phyloP scores from a whole-genome alignment of 2,113 vertebrate genomes.

The Leucoraja erinaceus region DNA sequence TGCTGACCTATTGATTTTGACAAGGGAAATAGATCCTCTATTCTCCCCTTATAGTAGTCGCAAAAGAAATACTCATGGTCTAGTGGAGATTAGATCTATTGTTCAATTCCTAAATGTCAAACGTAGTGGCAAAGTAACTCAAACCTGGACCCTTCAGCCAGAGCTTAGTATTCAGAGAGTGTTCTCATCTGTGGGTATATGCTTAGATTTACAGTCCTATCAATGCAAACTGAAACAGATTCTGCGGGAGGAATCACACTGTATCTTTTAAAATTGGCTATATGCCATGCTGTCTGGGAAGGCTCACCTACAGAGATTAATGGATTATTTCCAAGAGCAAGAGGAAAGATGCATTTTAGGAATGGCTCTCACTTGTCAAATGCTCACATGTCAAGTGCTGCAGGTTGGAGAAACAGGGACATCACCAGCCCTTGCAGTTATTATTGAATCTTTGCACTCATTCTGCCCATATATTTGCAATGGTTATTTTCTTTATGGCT shows the following conservation, averaged over 20 bases:
- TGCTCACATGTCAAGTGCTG: background rate
- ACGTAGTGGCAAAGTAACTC: background rate
- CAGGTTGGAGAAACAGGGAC: background rate
- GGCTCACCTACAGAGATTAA: background rate
- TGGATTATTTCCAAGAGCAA: background rate
- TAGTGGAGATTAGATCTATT: slow-evolving; percentile 12
- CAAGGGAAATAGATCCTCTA: background rate
- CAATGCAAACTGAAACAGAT: background rate
- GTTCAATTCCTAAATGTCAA: slow-evolving; percentile 16
- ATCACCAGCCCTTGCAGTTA: background rate
- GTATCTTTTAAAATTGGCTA: background rate
- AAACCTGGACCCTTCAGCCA: background rate
- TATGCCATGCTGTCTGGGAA: background rate
- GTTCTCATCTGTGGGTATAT: background rate
- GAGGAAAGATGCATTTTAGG: background rate
- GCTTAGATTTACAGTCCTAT: background rate
- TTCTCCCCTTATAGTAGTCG: background rate
- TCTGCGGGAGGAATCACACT: background rate
- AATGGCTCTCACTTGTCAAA: background rate
- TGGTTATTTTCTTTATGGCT: background rate
- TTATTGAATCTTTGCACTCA: background rate
- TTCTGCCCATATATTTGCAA: background rate
- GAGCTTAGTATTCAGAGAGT: background rate
- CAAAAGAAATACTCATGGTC: background rate
- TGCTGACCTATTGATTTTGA: slow-evolving; percentile 8